Conservation (phyloP, 2,113 vertebrate genomes). For the Catagonus wagneri region DNA sequence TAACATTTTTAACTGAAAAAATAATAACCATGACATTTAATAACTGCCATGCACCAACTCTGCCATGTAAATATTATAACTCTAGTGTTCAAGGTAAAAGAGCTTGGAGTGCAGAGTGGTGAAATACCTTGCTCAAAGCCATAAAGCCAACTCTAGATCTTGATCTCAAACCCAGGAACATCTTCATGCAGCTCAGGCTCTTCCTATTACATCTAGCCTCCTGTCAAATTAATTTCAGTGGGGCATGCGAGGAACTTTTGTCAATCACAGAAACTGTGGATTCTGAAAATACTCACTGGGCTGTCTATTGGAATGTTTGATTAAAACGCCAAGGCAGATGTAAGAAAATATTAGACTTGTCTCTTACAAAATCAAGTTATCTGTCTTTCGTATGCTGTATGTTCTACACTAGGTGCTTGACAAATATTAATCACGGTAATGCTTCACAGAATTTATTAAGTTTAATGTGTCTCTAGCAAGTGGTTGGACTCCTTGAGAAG, state of each 20-base stretch:
- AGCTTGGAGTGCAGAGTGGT: background rate
- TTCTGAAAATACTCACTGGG: background rate
- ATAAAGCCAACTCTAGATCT: background rate
- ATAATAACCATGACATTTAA: background rate
- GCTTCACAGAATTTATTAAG: slow-evolving; percentile 46
- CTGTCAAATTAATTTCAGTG: background rate
- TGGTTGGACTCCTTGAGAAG: slow-evolving; percentile 2
- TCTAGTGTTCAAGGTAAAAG: background rate
- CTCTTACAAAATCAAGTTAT: background rate
- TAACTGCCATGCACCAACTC: background rate
- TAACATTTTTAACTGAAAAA: slow-evolving; percentile 38
- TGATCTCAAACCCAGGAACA: background rate
- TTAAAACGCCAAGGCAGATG: background rate
- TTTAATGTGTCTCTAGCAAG: slow-evolving; percentile 14
- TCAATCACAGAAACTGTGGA: background rate
- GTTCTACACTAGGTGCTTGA: background rate
- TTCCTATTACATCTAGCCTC: background rate
- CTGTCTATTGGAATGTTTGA: background rate
- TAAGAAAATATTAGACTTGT: background rate
- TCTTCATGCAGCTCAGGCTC: background rate
- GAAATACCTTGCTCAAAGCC: background rate
- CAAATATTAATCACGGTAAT: slow-evolving; percentile 67
- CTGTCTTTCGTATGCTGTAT: background rate
- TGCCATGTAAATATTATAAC: background rate
- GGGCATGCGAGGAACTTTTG: background rate